phyloP scores from a whole-genome alignment of 2,888 invertebrate genomes.

The Zygogramma bicolorata region DNA sequence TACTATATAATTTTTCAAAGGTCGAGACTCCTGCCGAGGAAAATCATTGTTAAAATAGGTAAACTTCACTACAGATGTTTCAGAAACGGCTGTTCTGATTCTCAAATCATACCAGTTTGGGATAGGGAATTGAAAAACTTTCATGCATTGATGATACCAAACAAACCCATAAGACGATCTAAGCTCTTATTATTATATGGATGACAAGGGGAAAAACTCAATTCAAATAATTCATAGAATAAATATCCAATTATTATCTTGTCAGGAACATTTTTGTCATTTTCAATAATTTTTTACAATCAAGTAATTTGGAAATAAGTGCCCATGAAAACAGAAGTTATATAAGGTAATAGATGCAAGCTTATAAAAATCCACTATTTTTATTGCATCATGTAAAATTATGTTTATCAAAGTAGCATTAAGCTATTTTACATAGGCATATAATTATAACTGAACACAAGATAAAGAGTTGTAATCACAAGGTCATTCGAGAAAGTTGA shows the following conservation, averaged over 20 bases:
- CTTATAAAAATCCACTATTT: neutral
- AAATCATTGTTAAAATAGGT: neutral
- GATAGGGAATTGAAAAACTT: too few species aligned
- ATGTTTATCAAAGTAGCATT: conserved; percentile 7
- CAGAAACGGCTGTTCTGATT: too few species aligned
- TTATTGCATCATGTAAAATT: conserved; percentile 13
- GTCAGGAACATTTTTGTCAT: neutral
- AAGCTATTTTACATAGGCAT: neutral
- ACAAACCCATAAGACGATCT: too few species aligned
- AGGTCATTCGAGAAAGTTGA: conserved; percentile 18
- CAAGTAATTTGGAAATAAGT: neutral
- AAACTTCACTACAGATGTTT: too few species aligned
- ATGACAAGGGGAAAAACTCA: too few species aligned
- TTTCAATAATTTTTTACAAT: neutral
- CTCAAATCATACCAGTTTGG: too few species aligned
- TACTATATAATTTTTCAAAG: too few species aligned
- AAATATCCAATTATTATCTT: too few species aligned
- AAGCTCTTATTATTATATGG: too few species aligned
- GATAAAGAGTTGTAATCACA: conserved; percentile 6
- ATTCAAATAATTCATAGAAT: too few species aligned
- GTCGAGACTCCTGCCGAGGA: neutral
- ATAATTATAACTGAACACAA: neutral
- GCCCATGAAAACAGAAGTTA: neutral
- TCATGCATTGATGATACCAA: too few species aligned
- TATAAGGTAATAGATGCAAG: neutral